Evolutionary conservation across 2,888 invertebrate species (phyloP).

Genomic region (Arrhopalites spinosus): DNA sequence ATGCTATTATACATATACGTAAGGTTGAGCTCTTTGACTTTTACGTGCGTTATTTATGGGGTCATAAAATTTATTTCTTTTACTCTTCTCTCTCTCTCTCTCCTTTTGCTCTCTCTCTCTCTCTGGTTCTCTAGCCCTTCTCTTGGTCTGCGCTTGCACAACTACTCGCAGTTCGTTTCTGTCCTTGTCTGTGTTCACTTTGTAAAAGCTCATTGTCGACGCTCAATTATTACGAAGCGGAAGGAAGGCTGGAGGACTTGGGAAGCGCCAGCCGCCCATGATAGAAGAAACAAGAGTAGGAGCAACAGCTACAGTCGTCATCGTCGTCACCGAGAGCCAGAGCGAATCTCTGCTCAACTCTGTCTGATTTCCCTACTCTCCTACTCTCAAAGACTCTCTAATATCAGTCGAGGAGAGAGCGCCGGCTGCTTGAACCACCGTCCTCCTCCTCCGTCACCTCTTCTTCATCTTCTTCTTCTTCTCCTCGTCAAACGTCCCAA

Average conservation of each 20-base stretch:
- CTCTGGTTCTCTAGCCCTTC: slow-evolving; percentile 13
- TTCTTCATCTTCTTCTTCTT: no score
- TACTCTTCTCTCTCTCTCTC: slow-evolving; percentile 34
- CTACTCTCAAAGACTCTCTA: slow-evolving; percentile 2
- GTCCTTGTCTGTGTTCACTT: slow-evolving; percentile 45
- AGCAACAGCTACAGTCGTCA: slow-evolving; percentile 7
- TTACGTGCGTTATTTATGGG: slow-evolving; percentile 57
- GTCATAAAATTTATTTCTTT: slow-evolving; percentile 57
- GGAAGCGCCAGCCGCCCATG: not conserved
- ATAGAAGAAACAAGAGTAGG: not conserved
- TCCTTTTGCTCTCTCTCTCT: slow-evolving; percentile 51
- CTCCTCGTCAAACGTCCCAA: not conserved
- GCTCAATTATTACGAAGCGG: slow-evolving; percentile 34
- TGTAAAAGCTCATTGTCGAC: slow-evolving; percentile 36
- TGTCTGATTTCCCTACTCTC: slow-evolving; percentile 6
- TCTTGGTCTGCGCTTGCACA: slow-evolving; percentile 41
- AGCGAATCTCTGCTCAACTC: slow-evolving; percentile 26
- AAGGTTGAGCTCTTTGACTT: slow-evolving; percentile 55
- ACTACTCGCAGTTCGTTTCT: slow-evolving; percentile 43
- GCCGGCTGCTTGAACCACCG: slow-evolving; percentile 21
- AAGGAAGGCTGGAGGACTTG: slow-evolving; percentile 11
- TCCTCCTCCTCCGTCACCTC: slow-evolving; percentile 3
- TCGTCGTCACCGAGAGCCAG: slow-evolving; percentile 5
- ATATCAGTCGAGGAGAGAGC: slow-evolving; percentile 31
- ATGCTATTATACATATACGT: slow-evolving; percentile 52